phyloP scores from a whole-genome alignment of 2,113 vertebrate genomes.

The Corythoichthys haematopterus region DNA sequence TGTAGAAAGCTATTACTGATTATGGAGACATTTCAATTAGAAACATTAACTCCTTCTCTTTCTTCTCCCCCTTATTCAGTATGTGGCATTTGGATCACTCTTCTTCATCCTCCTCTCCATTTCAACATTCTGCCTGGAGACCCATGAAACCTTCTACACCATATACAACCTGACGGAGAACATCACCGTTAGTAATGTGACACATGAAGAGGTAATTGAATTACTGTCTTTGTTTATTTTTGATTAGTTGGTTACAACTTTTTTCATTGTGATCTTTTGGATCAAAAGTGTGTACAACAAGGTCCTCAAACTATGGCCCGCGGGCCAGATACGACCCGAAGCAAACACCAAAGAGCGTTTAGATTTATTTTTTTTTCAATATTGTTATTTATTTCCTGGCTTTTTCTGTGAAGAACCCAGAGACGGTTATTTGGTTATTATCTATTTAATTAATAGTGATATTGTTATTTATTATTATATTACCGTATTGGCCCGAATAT shows the following conservation, averaged over 20 bases:
- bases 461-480: too few relatives aligned
- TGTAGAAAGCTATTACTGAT: not conserved
- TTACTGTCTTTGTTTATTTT: too few relatives aligned
- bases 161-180: slow-evolving; percentile 89
- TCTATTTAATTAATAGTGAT: too few relatives aligned
- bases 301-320: too few relatives aligned
- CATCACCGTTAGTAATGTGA: slow-evolving; percentile 76
- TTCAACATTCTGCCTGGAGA: slow-evolving; percentile 98
- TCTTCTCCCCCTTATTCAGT: slow-evolving; percentile 67
- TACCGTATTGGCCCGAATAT: too few relatives aligned
- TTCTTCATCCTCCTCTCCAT: slow-evolving; percentile 98
- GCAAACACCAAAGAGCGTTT: too few relatives aligned
- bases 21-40: not conserved
- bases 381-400: too few relatives aligned
- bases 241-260: not conserved
- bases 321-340: too few relatives aligned
- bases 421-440: too few relatives aligned
- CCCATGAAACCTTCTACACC: slow-evolving; percentile 94
- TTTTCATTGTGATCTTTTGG: not conserved
- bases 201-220: slow-evolving; percentile 70
- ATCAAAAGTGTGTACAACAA: too few relatives aligned
- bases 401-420: too few relatives aligned
- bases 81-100: slow-evolving; percentile 89
- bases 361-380: too few relatives aligned
- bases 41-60: not conserved